phyloP scores from a whole-genome alignment of 1,140 invertebrate species.

The Drosophila lini region DNA sequence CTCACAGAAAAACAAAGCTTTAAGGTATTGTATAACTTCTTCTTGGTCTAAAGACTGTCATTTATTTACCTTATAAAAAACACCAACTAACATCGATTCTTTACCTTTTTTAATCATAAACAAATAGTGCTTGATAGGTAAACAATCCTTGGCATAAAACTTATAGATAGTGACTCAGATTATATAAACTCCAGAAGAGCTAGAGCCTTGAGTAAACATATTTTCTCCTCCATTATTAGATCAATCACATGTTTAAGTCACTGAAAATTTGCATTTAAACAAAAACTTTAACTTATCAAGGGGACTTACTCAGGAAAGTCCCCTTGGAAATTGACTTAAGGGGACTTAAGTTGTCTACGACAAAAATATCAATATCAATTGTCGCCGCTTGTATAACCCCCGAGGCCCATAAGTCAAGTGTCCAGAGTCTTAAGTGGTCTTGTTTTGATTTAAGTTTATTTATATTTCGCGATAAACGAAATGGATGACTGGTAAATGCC shows the following conservation, averaged over 20 bases:
- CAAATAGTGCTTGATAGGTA: not conserved
- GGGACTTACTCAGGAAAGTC: conserved; percentile 17
- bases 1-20: not conserved
- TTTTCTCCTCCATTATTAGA: not conserved
- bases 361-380: conserved; percentile 30
- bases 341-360: conserved; percentile 40
- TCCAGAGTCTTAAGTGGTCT: conserved; percentile 61
- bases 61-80: not conserved
- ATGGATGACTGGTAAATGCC: conserved; percentile 54
- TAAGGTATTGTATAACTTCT: too few species aligned
- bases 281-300: conserved; percentile 9
- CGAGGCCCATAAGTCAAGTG: conserved; percentile 65
- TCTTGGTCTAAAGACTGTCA: not conserved
- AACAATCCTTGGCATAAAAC: conserved; percentile 24
- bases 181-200: not conserved
- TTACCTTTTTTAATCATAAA: not conserved
- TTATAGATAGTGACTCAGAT: not conserved
- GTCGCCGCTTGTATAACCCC: conserved; percentile 47
- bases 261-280: conserved; percentile 26
- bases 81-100: conserved; percentile 1
- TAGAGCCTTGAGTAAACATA: conserved; percentile 1
- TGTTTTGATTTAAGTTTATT: conserved; percentile 63
- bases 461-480: conserved; percentile 67
- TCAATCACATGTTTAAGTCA: conserved; percentile 1
- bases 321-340: conserved; percentile 5